These are phyloP conservation scores for Gopherus evgoodei DNA, from an alignment of 2,113 vertebrate genomes.

Conservation along the genomic window DNA sequence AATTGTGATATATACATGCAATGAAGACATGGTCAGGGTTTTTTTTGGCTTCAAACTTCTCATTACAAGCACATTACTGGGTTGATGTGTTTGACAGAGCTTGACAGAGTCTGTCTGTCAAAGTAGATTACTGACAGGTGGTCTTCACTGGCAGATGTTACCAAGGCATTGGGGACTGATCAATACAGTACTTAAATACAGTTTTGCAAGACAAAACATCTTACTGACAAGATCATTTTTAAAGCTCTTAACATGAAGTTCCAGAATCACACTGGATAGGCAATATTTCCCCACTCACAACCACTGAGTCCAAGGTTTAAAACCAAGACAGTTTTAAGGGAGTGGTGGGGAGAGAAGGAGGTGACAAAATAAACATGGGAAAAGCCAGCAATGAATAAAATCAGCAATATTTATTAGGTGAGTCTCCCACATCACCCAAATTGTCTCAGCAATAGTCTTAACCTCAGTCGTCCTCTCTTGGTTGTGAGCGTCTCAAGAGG, in stretches of 20 bases:
- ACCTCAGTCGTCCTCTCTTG: not conserved
- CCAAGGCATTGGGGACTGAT: not conserved
- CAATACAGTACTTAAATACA: not conserved
- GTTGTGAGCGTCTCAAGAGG: not conserved
- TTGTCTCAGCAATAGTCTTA: not conserved
- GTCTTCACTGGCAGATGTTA: not conserved
- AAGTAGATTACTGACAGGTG: not conserved
- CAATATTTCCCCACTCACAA: not conserved
- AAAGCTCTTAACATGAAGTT: not conserved
- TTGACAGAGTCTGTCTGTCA: not conserved
- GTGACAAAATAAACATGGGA: not conserved
- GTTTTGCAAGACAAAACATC: not conserved
- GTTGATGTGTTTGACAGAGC: not conserved
- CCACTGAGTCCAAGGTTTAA: not conserved
- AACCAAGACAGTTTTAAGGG: not conserved
- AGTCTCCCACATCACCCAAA: not conserved
- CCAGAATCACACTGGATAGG: not conserved
- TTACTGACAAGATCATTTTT: not conserved
- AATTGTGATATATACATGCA: not conserved
- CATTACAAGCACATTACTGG: not conserved
- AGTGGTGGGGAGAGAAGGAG: not conserved
- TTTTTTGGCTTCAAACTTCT: not conserved
- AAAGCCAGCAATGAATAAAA: not conserved
- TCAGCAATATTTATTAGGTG: not conserved
- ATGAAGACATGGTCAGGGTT: not conserved